Base-by-base conservation (phyloP, 2,888 invertebrate genomes). In the Tipula unca region DNA sequence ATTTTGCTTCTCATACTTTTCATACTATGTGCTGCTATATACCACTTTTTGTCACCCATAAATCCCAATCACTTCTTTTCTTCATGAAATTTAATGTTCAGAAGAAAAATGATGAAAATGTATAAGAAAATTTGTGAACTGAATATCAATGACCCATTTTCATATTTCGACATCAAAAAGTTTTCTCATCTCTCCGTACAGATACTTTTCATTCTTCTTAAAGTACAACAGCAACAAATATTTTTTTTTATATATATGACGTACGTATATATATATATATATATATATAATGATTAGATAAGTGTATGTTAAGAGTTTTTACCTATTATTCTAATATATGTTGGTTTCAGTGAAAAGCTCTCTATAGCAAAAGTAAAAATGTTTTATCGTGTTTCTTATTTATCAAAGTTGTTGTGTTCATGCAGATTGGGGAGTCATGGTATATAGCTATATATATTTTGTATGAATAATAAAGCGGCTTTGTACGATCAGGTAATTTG, bases 51-150 rank as follows among this genome's bases (percentile, higher is more conserved):
- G 69, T 20, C 25, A 69, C 69, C 69, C 69, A 69, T 69, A 69
- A 69, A 69, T 69, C 69, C 69, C 25, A 69, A 69, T 69, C 69
- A 69, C 69, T 69, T 69, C 25, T 69, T 69, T 69, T 69, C 25
- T 20, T 69, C 69, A 69, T 69, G 69, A 69, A 69, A 69, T 69
- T 69, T 69, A 69, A 69, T 69, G 69, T 69, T 69, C 25, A 69
- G 20, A 69, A 69, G 69, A 69, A 69, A 69, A 69, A 69, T 69
- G 69, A 69, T 69, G 69, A 69, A 69, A 69, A 69, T 69, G 69
- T 69, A 69, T 10, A 69, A 69, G 69, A 69, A 69, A 69, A 25
- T 25, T 69, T 69, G 69, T 69, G 69, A 69, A 69, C 69, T 69
- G 69, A 69, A 69, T 69, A 69, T 69, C 69, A 69, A 69, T 69